Evolutionary conservation across 2,888 invertebrate species (phyloP), one percentile per base, ranked within the genome.

Genomic region (Sycophila texana): DNA sequence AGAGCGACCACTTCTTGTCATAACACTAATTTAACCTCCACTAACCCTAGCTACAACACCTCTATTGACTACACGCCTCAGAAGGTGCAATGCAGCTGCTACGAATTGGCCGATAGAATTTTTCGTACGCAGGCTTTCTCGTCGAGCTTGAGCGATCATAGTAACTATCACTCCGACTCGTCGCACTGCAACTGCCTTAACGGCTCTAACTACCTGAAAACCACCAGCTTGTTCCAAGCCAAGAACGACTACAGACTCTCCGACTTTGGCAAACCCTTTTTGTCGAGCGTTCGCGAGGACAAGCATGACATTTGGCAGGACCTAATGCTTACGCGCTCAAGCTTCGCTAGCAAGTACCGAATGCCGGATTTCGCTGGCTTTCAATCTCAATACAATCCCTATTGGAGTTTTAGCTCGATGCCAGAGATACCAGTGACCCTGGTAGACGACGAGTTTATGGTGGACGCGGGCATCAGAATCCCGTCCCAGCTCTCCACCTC

Each of bases 381-480:
- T n/a, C 80, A 78, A 58, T 71, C 86, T 22, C 87, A 88, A 61
- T 87, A 88, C 81, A 89, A 89, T 81, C 86, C 88, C 72, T 89
- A 88, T 87, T 90, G 89, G 90, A 86, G 86, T 88, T 90, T 89
- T 86, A 90, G 90, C 74, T 90, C 90, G 58, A 87, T 89, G 88
- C 89, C 89, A 4, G 88, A 88, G 79, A 87, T 89, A 55, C 88
- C 90, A 13, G 86, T 87, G 57, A 87, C 86, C 51, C 84, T 90
- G 68, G 85, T 89, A 72, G 89, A 90, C 73, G 90, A 90, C 78
- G 90, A 90, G 72, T 90, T 90, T 78, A 86, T 90, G 77, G 89
- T 90, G 39, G 90, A 90, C 65, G 88, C 90, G 1, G 90, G 90
- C n/a, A 88, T 90, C 73, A 85, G 89, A 67, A 89, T 90, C 73